These are phyloP conservation scores for Drosophila stalkeri DNA, from an alignment of 2,888 invertebrate species.

Conservation along the genomic window DNA sequence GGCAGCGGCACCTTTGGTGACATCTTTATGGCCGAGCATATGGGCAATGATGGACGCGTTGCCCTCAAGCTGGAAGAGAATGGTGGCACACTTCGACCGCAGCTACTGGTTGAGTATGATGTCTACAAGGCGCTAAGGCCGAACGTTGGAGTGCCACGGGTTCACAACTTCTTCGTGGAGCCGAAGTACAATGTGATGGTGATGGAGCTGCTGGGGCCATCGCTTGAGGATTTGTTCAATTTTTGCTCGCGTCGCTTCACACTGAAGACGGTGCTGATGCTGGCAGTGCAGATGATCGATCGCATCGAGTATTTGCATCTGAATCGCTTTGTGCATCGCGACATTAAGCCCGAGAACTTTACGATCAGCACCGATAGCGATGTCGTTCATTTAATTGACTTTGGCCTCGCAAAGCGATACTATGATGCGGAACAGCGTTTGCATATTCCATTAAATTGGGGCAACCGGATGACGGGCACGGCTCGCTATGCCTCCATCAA, in stretches of 20 bases:
- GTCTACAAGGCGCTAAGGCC: slow-evolving; percentile 10
- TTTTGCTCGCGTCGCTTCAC: slow-evolving; percentile 44
- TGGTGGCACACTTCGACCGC: fast-evolving
- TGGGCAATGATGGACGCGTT: neutral
- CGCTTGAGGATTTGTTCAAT: slow-evolving; percentile 42
- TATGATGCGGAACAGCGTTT: fast-evolving
- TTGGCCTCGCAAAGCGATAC: slow-evolving; percentile 47
- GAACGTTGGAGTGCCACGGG: slow-evolving; percentile 30
- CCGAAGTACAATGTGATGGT: slow-evolving; percentile 15
- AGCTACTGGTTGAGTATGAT: slow-evolving; percentile 25
- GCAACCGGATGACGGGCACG: slow-evolving; percentile 37
- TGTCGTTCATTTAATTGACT: slow-evolving; percentile 46
- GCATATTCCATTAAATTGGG: slow-evolving; percentile 4
- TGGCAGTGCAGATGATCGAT: slow-evolving; percentile 50
- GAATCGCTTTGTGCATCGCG: slow-evolving; percentile 41
- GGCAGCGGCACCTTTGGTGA: slow-evolving; percentile 50
- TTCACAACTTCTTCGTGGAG: neutral
- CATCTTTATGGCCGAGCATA: slow-evolving; percentile 30
- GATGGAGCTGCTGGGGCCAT: slow-evolving; percentile 60
- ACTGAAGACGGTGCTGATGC: slow-evolving; percentile 58
- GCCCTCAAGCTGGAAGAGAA: slow-evolving; percentile 50
- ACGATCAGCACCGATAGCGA: fast-evolving
- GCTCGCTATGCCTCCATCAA: slow-evolving; percentile 49
- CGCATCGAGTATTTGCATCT: slow-evolving; percentile 43
- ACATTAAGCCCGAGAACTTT: slow-evolving; percentile 61